phyloP scores from a whole-genome alignment of 2,888 invertebrate genomes.

The Epinotia bilunana region DNA sequence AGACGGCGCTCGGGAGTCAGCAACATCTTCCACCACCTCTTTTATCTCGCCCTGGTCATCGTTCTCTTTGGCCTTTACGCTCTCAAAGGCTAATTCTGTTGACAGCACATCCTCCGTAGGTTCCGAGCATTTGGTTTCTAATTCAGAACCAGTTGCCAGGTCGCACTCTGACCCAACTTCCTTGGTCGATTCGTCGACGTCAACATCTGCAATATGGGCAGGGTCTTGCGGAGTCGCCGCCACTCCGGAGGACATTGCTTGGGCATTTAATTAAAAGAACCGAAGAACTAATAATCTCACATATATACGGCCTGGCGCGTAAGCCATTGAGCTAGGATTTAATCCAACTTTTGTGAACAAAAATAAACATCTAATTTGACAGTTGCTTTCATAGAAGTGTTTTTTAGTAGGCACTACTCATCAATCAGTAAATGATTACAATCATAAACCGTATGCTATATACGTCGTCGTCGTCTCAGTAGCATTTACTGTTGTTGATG shows the following conservation, averaged over 20 bases:
- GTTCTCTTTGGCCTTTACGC: constrained; percentile 52
- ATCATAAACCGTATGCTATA: no score
- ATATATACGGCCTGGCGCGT: constrained; percentile 41
- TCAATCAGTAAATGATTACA: no score
- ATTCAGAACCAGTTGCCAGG: constrained; percentile 65
- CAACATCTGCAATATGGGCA: constrained; percentile 64
- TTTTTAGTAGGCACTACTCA: constrained; percentile 10
- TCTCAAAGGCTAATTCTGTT: constrained; percentile 59
- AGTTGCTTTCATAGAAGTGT: constrained; percentile 39
- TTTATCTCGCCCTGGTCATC: constrained; percentile 31
- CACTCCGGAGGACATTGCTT: constrained; percentile 65
- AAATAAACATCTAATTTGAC: constrained; percentile 68
- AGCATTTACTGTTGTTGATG: no score
- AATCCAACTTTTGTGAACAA: constrained; percentile 57
- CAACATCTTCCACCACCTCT: constrained; percentile 36
- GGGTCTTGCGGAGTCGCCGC: constrained; percentile 50
- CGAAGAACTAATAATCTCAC: constrained; percentile 51
- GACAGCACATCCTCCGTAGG: constrained; percentile 55
- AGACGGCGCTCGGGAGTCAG: constrained; percentile 53
- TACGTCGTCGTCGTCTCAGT: no score
- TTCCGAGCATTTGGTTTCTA: constrained; percentile 60
- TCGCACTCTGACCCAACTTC: constrained; percentile 61
- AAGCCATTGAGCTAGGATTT: constrained; percentile 60
- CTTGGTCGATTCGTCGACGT: constrained; percentile 64
- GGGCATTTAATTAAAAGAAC: constrained; percentile 51